These are phyloP conservation scores for Eumeta japonica DNA, from an alignment of 1,140 invertebrate genomes.

Conservation along the genomic window DNA sequence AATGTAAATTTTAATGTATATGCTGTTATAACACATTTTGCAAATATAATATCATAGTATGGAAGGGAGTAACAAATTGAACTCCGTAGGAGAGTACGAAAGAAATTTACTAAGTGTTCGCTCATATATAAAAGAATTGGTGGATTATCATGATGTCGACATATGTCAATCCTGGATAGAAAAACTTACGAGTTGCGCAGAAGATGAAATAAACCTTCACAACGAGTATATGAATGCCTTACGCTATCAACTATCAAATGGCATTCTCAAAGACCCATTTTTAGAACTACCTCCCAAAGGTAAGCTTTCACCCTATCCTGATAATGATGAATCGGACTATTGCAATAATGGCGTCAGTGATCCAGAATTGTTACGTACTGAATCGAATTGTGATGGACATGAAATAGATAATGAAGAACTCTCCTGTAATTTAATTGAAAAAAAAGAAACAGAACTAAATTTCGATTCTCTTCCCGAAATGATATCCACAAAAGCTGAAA, in stretches of 20 bases:
- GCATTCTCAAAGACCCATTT: constrained; percentile 34
- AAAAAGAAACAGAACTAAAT: constrained; percentile 7
- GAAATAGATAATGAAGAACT: constrained; percentile 17
- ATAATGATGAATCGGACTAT: constrained; percentile 23
- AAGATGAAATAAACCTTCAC: constrained; percentile 28
- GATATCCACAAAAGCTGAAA: constrained; percentile 6
- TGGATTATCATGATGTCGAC: constrained; percentile 25
- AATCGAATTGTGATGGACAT: constrained; percentile 25
- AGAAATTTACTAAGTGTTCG: constrained; percentile 35
- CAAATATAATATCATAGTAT: too few relatives aligned
- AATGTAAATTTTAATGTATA: too few relatives aligned
- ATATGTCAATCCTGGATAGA: constrained; percentile 39
- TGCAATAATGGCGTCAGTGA: too few relatives aligned
- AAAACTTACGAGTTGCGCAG: constrained; percentile 27
- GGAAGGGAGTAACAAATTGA: too few relatives aligned
- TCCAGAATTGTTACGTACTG: too few relatives aligned
- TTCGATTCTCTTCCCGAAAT: too few relatives aligned
- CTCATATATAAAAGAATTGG: constrained; percentile 30
- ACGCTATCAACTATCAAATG: constrained; percentile 36
- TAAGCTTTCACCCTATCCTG: constrained; percentile 15
- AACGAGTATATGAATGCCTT: constrained; percentile 40
- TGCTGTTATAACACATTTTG: too few relatives aligned
- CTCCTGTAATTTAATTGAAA: constrained; percentile 10
- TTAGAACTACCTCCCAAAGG: constrained; percentile 15
- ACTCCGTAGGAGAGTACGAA: too few relatives aligned